phyloP scores from a whole-genome alignment of 2,888 invertebrate genomes.

The Cephalotes varians region DNA sequence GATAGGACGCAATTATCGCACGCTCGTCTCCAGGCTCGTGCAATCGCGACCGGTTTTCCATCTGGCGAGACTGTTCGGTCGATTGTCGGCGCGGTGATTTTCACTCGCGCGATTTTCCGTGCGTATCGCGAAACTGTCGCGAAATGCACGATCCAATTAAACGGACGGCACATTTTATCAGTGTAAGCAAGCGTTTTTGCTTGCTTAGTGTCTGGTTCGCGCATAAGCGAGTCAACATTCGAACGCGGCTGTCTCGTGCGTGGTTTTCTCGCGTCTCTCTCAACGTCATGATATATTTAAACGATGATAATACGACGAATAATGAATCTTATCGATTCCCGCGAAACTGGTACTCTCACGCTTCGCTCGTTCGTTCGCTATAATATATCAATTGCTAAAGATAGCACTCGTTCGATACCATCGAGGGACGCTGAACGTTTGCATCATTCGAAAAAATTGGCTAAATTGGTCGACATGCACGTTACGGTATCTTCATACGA shows the following conservation, averaged over 20 bases:
- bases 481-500: neutral
- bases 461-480: conserved; percentile 4
- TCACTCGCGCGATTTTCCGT: conserved; percentile 26
- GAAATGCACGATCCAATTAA: conserved; percentile 43
- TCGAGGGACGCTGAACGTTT: conserved; percentile 9
- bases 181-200: too few relatives aligned
- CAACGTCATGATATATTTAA: conserved; percentile 66
- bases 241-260: neutral
- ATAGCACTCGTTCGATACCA: conserved; percentile 65
- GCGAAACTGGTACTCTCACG: conserved; percentile 73
- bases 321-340: conserved; percentile 71
- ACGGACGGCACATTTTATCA: conserved; percentile 22
- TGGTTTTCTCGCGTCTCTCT: neutral
- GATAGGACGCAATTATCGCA: conserved; percentile 36
- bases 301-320: conserved; percentile 67
- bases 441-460: conserved; percentile 15
- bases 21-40: conserved; percentile 32
- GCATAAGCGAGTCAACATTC: neutral
- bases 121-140: conserved; percentile 13
- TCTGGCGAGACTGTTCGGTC: conserved; percentile 25
- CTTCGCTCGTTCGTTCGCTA: conserved; percentile 55
- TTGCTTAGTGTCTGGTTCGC: neutral
- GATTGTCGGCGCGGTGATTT: conserved; percentile 35
- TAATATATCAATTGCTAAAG: conserved; percentile 62
- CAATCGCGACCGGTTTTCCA: conserved; percentile 42